Evolutionary conservation across 2,797 vertebrate genomes (phyloP), one percentile per base, ranked within the genome.

Genomic region (Pipistrellus kuhlii): DNA sequence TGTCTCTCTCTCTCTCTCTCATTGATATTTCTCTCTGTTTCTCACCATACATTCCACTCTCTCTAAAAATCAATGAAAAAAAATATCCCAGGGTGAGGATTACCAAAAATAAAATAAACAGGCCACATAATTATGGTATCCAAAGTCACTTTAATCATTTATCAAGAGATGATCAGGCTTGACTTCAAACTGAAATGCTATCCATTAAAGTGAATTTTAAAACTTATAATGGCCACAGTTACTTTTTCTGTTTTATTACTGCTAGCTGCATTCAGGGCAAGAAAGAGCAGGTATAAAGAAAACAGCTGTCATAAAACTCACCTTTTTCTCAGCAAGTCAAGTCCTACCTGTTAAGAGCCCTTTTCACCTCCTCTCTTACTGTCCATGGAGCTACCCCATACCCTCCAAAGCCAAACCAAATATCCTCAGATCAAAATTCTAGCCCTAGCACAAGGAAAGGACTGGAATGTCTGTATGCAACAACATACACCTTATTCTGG

Each of bases 171-270:
- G 11, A 75, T 38, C 73, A 73, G 68, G 30, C 66, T 64, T 81
- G 23, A 85, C 15, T 88, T 92, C 23, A 62, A 32, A 66, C 27
- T 76, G 59, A 90, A 87, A 85, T 85, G 69, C 86, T 92, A 84
- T 57, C 44, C 8, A 12, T 71, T 66, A 71, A 86, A 55, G n/a
- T 86, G 5, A 72, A 73, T 57, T 77, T 94, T 38, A 77, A 51
- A 64, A 71, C 9, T 8, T 85, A 0, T 35, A 73, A 85, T 14
- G 64, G 48, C 18, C 59, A 41, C 23, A 69, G 27, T 13, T 85
- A 15, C 23, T 15, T 81, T 73, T 75, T 20, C 48, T 30, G 30
- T 55, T 80, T 12, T 46, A 62, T 25, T 57, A 46, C 76, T 30
- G 68, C 21, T 77, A 73, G 20, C 0, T 51, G 64, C 62, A 71